Percentiles rank a stretch among this genome's conserved stretches.
phyloP scores from a whole-genome alignment of 2,888 invertebrate species.

The Diarsia dahlii region DNA sequence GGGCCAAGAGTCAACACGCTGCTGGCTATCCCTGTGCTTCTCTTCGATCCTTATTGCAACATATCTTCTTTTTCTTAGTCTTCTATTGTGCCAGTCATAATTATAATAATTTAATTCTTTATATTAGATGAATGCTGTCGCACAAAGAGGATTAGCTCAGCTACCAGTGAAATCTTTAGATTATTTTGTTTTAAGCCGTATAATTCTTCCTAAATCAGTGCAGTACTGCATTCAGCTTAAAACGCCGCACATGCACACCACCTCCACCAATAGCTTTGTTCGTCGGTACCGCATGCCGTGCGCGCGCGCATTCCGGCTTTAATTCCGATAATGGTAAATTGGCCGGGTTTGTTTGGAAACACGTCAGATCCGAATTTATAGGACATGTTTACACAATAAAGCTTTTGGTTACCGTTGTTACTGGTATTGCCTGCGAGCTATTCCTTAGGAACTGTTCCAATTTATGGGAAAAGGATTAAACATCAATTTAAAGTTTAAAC shows the following conservation, averaged over 20 bases:
- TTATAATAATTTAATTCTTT: background rate
- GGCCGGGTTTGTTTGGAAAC: conserved; percentile 70
- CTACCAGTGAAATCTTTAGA: background rate
- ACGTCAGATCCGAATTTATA: conserved; percentile 75
- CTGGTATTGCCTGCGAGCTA: conserved; percentile 35
- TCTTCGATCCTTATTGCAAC: background rate
- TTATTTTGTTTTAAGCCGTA: background rate
- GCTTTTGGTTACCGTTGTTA: conserved; percentile 55
- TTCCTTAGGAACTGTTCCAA: conserved; percentile 46
- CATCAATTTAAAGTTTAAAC: conserved; percentile 50
- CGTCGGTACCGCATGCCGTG: conserved; percentile 43
- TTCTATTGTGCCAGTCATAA: background rate
- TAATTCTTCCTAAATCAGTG: background rate
- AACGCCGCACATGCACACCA: conserved; percentile 22
- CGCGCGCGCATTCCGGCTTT: conserved; percentile 55
- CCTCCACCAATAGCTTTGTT: conserved; percentile 48
- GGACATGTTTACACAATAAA: conserved; percentile 73
- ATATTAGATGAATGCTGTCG: background rate
- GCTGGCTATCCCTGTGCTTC: no score
- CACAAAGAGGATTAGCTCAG: background rate
- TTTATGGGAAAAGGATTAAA: conserved; percentile 61
- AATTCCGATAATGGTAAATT: conserved; percentile 65
- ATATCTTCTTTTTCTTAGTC: no score
- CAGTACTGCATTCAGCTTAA: conserved; percentile 12
- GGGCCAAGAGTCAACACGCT: no score